These are phyloP conservation scores for Apistogramma diplotaenia DNA, from an alignment of 2,113 vertebrate genomes.

Conservation along the genomic window DNA sequence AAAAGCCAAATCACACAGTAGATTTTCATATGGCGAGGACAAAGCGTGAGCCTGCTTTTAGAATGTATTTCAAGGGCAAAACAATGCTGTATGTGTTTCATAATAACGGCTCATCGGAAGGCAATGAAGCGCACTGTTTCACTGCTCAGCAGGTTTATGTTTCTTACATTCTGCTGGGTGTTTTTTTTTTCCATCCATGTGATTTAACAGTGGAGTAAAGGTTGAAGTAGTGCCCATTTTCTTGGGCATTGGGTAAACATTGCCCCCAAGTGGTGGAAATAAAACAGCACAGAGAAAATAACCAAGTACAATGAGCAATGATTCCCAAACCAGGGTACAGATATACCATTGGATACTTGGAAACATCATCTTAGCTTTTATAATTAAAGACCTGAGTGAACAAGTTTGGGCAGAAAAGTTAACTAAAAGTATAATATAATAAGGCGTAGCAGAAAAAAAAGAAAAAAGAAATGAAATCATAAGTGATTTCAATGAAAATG, in stretches of 20 bases:
- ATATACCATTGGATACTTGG: background rate
- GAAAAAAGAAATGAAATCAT: too few species aligned
- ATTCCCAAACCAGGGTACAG: background rate
- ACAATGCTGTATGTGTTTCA: slow-evolving; percentile 43
- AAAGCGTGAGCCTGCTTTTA: slow-evolving; percentile 13
- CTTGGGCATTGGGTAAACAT: slow-evolving; percentile 47
- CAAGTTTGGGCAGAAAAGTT: background rate
- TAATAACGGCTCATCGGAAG: slow-evolving; percentile 40
- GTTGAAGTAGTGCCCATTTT: slow-evolving; percentile 11
- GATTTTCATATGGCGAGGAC: slow-evolving; percentile 8
- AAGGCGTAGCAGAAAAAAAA: background rate
- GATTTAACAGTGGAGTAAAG: slow-evolving; percentile 34
- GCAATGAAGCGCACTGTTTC: slow-evolving; percentile 29
- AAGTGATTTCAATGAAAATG: background rate
- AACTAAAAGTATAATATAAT: background rate
- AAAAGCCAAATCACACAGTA: slow-evolving; percentile 21
- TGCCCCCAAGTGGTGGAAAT: slow-evolving; percentile 65
- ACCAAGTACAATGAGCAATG: background rate
- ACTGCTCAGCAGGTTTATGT: slow-evolving; percentile 35
- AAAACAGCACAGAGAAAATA: background rate
- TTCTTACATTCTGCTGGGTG: slow-evolving; percentile 22
- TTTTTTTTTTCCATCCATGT: slow-evolving; percentile 1
- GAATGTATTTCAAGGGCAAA: slow-evolving; percentile 27
- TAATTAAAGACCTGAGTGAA: too few species aligned
- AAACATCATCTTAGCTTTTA: background rate